A percentile compares a stretch with the other conserved stretches of the same genome.
These are phyloP conservation scores for Etheostoma perlongum DNA, from an alignment of 2,797 vertebrate genomes.

Conservation along the genomic window DNA sequence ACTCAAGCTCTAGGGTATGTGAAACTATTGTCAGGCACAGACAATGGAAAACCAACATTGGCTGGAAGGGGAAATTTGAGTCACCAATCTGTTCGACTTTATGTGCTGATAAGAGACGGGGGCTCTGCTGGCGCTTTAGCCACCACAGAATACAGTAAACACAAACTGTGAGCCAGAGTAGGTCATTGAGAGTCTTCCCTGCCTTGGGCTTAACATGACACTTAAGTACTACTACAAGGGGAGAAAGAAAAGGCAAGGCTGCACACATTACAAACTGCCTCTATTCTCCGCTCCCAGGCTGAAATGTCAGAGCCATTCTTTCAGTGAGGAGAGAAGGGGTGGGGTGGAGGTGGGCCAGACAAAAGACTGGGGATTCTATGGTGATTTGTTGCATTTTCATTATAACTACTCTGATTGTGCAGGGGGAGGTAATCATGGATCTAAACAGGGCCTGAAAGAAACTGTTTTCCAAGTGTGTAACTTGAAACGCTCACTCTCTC, in stretches of 20 bases:
- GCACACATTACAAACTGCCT: constrained; percentile 86
- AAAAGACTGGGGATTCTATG: constrained; percentile 67
- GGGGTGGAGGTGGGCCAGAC: constrained; percentile 55
- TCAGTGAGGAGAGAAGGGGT: constrained; percentile 53
- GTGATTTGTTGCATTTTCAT: constrained; percentile 84
- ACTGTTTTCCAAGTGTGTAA: constrained; percentile 82
- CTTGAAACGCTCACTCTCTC: constrained; percentile 59
- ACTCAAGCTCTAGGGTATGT: constrained; percentile 88
- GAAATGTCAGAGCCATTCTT: constrained; percentile 85
- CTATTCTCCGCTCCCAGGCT: constrained; percentile 82
- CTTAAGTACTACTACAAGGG: constrained; percentile 89
- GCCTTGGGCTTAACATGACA: constrained; percentile 92
- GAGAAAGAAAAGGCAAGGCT: constrained; percentile 87
- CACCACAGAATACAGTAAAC: constrained; percentile 81
- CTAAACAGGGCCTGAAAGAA: constrained; percentile 81
- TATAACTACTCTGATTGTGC: constrained; percentile 73
- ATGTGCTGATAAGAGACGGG: constrained; percentile 89
- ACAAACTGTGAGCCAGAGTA: constrained; percentile 83
- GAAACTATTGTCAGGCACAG: constrained; percentile 88
- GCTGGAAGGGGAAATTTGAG: constrained; percentile 93
- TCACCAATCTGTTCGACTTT: constrained; percentile 92
- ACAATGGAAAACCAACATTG: constrained; percentile 91
- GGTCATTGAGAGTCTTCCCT: constrained; percentile 87
- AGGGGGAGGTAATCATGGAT: constrained; percentile 79
- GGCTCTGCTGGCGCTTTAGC: constrained; percentile 80